Percentiles rank a stretch among this genome's conserved stretches.
Conservation (phyloP, 1,140 invertebrate genomes). For the Aphelinus certus region DNA sequence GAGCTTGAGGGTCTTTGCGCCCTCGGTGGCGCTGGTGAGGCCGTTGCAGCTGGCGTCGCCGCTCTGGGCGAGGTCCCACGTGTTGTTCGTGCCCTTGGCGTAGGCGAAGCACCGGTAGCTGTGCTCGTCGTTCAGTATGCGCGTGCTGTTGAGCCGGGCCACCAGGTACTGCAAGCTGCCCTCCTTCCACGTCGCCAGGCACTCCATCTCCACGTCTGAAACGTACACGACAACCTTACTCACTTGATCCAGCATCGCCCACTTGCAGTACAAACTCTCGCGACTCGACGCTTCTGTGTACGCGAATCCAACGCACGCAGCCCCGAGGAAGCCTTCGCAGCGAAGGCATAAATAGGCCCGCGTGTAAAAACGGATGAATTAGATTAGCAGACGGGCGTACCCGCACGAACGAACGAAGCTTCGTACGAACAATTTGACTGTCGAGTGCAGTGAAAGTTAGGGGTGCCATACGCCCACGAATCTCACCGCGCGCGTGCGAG, state of each 20-base stretch:
- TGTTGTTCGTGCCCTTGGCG: conserved; percentile 61
- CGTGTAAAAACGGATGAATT: not conserved
- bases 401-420: too few relatives aligned
- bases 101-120: conserved; percentile 78
- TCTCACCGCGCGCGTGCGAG: too few relatives aligned
- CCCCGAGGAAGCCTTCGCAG: not conserved
- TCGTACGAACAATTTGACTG: too few relatives aligned
- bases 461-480: too few relatives aligned
- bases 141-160: conserved; percentile 69
- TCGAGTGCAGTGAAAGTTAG: too few relatives aligned
- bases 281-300: not conserved
- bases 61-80: conserved; percentile 75
- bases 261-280: not conserved
- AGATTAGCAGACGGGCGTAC: not conserved
- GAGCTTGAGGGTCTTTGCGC: conserved; percentile 72
- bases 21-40: conserved; percentile 72
- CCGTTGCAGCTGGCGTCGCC: conserved; percentile 85
- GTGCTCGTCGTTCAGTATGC: conserved; percentile 69
- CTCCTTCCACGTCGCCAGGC: conserved; percentile 86
- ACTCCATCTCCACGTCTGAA: conserved; percentile 82
- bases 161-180: conserved; percentile 84
- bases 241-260: not conserved
- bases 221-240: not conserved
- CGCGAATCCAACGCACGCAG: not conserved
- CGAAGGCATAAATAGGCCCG: not conserved